A percentile compares a stretch with the other conserved stretches of the same genome.
phyloP scores from a whole-genome alignment of 2,888 invertebrate species.

The Hypolimnas misippus region DNA sequence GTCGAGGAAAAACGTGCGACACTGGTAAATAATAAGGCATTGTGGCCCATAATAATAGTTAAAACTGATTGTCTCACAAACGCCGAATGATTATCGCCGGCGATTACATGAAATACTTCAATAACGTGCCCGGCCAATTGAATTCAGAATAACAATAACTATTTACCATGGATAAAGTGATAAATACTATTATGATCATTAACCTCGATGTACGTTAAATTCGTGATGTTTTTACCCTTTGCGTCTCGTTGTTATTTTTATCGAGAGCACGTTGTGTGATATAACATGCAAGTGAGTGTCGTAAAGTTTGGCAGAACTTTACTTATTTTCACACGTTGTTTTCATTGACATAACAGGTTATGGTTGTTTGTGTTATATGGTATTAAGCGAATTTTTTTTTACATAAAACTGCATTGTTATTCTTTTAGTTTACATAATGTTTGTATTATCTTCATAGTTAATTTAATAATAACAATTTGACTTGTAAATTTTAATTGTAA shows the following conservation, averaged over 20 bases:
- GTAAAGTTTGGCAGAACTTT: conserved; percentile 2
- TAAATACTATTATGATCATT: neutral
- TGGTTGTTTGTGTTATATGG: neutral
- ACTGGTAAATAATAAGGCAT: conserved; percentile 73
- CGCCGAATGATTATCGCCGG: conserved; percentile 18
- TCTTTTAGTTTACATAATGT: too few relatives aligned
- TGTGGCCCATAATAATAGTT: conserved; percentile 52
- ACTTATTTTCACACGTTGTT: too few relatives aligned
- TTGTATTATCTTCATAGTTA: too few relatives aligned
- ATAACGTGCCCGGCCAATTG: conserved; percentile 18
- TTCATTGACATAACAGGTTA: too few relatives aligned
- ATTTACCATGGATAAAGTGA: conserved; percentile 2
- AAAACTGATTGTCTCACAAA: conserved; percentile 33
- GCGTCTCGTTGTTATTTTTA: neutral
- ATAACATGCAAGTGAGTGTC: neutral
- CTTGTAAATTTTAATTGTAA: too few relatives aligned
- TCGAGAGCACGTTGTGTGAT: conserved; percentile 1
- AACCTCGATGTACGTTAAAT: neutral
- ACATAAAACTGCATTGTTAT: too few relatives aligned
- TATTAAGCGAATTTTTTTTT: too few relatives aligned
- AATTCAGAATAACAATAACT: conserved; percentile 17
- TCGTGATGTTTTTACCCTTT: conserved; percentile 12
- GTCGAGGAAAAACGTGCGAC: conserved; percentile 82
- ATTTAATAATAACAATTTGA: too few relatives aligned
- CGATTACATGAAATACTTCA: conserved; percentile 36